These are phyloP conservation scores for Scartelaos histophorus DNA, from an alignment of 2,113 vertebrate species.

Conservation along the genomic window DNA sequence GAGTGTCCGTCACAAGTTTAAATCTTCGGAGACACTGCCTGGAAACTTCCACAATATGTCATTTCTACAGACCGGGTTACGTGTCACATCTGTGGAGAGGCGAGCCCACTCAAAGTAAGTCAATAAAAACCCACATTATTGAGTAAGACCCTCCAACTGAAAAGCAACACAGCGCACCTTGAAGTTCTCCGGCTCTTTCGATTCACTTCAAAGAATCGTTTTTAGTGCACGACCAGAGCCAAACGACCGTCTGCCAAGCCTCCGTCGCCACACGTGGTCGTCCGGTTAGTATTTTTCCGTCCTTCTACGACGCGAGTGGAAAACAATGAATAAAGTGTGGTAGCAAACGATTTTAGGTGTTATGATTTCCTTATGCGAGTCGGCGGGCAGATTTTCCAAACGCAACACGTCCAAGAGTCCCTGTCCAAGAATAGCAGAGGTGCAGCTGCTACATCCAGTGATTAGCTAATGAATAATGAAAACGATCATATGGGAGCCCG, in stretches of 20 bases:
- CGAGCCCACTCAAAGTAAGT: too few relatives aligned
- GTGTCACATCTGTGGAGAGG: too few relatives aligned
- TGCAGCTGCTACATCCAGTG: background rate
- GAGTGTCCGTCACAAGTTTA: too few relatives aligned
- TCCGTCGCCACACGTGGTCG: conserved; percentile 9
- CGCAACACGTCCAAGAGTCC: background rate
- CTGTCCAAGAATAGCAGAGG: background rate
- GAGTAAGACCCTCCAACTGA: too few relatives aligned
- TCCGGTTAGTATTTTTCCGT: background rate
- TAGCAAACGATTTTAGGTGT: background rate
- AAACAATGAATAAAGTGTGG: conserved; percentile 8
- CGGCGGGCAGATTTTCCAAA: conserved; percentile 18
- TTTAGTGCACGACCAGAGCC: too few relatives aligned
- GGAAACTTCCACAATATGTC: too few relatives aligned
- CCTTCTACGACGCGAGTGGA: conserved; percentile 4
- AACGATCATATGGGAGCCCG: background rate
- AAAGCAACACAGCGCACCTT: too few relatives aligned
- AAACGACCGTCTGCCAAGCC: conserved; percentile 13
- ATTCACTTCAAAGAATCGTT: too few relatives aligned
- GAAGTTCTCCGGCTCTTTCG: too few relatives aligned
- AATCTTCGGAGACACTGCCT: too few relatives aligned
- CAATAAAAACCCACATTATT: too few relatives aligned
- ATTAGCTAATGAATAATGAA: conserved; percentile 17
- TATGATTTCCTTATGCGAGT: conserved; percentile 2
- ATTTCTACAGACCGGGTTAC: too few relatives aligned